Evolutionary conservation across 1,140 invertebrate genomes (phyloP).

Genomic region (Drosophila persimilis): DNA sequence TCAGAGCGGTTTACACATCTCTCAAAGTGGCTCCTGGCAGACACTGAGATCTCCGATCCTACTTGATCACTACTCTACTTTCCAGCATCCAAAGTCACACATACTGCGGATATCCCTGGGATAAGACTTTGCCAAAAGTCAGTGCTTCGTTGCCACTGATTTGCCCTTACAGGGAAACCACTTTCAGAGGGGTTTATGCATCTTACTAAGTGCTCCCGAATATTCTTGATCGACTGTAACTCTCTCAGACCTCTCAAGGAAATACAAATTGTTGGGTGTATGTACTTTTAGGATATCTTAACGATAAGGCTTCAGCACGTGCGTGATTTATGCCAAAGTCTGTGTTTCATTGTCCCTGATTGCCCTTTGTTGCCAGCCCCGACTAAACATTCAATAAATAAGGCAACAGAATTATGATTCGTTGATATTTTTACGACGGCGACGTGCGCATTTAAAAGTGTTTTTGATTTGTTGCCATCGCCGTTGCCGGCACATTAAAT

Average conservation of each 20-base stretch:
- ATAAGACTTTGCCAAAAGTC: not conserved
- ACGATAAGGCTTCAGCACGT: conserved; percentile 23
- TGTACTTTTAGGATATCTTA: too few relatives aligned
- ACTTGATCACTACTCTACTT: conserved; percentile 7
- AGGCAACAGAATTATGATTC: conserved; percentile 72
- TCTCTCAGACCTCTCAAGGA: too few relatives aligned
- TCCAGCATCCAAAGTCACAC: not conserved
- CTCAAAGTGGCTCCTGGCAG: conserved; percentile 34
- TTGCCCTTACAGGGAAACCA: not conserved
- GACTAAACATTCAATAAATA: conserved; percentile 77
- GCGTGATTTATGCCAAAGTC: conserved; percentile 53
- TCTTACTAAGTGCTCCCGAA: too few relatives aligned
- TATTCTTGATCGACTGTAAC: too few relatives aligned
- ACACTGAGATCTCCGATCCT: conserved; percentile 14
- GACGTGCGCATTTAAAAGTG: conserved; percentile 75
- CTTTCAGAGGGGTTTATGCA: too few relatives aligned
- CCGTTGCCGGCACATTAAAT: conserved; percentile 70
- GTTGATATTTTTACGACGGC: conserved; percentile 76
- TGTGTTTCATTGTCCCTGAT: conserved; percentile 34
- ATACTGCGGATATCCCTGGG: conserved; percentile 4
- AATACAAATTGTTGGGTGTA: too few relatives aligned
- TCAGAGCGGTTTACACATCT: not conserved
- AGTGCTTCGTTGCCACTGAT: too few relatives aligned
- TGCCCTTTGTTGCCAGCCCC: conserved; percentile 22
- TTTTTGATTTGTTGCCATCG: conserved; percentile 64